A percentile compares a stretch with the other conserved stretches of the same genome.
Evolutionary conservation across 2,113 vertebrate genomes (phyloP).

Genomic region (Gymnorhina tibicen): DNA sequence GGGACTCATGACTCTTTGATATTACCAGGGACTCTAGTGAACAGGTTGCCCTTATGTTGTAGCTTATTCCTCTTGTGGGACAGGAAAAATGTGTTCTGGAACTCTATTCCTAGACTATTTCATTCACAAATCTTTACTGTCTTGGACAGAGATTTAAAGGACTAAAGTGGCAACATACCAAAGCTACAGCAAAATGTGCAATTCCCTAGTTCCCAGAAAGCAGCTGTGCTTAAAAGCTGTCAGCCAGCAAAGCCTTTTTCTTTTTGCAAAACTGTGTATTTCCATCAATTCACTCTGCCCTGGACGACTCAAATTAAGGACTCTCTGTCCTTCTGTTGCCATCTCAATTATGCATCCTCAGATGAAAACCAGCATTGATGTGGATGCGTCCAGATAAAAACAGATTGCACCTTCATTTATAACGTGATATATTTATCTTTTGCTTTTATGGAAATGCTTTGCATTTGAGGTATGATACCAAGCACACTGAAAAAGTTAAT

Average conservation of each 20-base stretch:
- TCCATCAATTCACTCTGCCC: neutral
- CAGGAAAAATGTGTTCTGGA: neutral
- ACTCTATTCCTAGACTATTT: neutral
- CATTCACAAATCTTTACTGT: neutral
- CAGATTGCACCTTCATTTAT: neutral
- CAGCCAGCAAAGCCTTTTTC: neutral
- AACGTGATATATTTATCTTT: neutral
- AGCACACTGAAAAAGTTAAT: neutral
- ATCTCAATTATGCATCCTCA: neutral
- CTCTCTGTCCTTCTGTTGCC: neutral
- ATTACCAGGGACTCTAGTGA: neutral
- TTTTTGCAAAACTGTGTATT: neutral
- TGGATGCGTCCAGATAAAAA: neutral
- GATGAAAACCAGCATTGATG: neutral
- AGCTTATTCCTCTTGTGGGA: neutral
- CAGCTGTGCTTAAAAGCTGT: conserved; percentile 15
- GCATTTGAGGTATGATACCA: neutral
- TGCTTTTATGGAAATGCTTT: neutral
- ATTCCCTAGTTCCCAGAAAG: conserved; percentile 2
- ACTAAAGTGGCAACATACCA: neutral
- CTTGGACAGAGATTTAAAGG: neutral
- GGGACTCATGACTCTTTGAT: neutral
- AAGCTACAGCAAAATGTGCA: neutral
- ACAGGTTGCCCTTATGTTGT: neutral
- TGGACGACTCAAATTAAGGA: neutral